Conservation (phyloP, 2,888 invertebrate genomes). For the Ligdia adustata region DNA sequence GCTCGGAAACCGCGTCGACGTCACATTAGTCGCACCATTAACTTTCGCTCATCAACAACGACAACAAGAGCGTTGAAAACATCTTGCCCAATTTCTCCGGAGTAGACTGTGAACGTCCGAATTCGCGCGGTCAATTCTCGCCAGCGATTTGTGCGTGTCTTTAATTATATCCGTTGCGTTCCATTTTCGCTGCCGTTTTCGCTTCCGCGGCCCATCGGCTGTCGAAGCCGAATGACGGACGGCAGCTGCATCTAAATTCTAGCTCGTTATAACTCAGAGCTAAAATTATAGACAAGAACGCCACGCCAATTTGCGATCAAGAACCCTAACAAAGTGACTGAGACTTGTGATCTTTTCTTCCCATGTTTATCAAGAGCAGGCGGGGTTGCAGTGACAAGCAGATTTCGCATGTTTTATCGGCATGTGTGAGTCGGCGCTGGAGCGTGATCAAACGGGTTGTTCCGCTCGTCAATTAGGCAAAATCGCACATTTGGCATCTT, state of each 20-base stretch:
- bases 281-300: constrained; percentile 37
- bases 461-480: constrained; percentile 75
- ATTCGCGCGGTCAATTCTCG: constrained; percentile 67
- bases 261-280: constrained; percentile 36
- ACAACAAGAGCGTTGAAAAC: constrained; percentile 36
- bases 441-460: constrained; percentile 72
- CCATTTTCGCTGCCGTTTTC: constrained; percentile 72
- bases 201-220: constrained; percentile 72
- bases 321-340: constrained; percentile 42
- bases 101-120: constrained; percentile 60
- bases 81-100: constrained; percentile 34
- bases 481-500: constrained; percentile 75
- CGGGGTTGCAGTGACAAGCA: constrained; percentile 33
- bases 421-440: constrained; percentile 52
- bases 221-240: constrained; percentile 55
- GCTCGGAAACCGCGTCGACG: constrained; percentile 30
- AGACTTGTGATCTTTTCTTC: neutral
- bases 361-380: constrained; percentile 21
- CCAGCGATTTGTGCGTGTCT: constrained; percentile 72
- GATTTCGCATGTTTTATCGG: constrained; percentile 53
- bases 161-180: constrained; percentile 81
- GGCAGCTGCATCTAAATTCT: constrained; percentile 30
- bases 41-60: constrained; percentile 28
- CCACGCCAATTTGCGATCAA: constrained; percentile 58
- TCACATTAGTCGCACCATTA: constrained; percentile 31